These are phyloP conservation scores for Campylomormyrus tamandua DNA, from an alignment of 2,113 vertebrate genomes.

Conservation along the genomic window DNA sequence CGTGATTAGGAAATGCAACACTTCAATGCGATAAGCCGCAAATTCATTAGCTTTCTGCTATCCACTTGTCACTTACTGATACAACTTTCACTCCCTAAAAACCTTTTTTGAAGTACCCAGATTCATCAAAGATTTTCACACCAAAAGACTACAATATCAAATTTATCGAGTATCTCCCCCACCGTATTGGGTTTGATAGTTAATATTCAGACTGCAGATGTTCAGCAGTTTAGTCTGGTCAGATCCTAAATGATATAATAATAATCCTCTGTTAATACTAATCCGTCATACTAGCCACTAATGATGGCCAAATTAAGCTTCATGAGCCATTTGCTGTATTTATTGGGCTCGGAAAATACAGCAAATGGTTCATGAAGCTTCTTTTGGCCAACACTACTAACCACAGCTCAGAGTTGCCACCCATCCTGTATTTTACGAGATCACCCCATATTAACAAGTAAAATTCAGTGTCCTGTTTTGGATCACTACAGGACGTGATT, in stretches of 20 bases:
- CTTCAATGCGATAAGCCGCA: neutral
- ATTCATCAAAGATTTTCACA: neutral
- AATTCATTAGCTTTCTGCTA: neutral
- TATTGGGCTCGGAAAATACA: neutral
- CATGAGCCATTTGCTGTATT: no score
- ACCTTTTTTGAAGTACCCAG: neutral
- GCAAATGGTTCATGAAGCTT: neutral
- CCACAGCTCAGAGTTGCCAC: neutral
- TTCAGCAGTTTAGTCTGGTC: neutral
- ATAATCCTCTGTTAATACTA: neutral
- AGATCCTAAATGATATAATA: neutral
- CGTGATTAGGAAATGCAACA: neutral
- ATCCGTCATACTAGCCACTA: neutral
- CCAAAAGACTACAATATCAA: neutral
- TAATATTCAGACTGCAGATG: neutral
- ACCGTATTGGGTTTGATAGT: neutral
- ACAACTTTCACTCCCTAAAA: neutral
- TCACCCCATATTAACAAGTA: neutral
- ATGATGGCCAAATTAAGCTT: no score
- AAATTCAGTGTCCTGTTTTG: neutral
- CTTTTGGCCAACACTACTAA: neutral
- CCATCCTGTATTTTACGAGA: neutral
- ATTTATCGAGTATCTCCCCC: neutral
- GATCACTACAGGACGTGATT: neutral
- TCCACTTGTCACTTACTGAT: neutral